Evolutionary conservation across 2,888 invertebrate genomes (phyloP), one percentile per base, ranked within the genome.

Genomic region (Caenorhabditis sp.): DNA sequence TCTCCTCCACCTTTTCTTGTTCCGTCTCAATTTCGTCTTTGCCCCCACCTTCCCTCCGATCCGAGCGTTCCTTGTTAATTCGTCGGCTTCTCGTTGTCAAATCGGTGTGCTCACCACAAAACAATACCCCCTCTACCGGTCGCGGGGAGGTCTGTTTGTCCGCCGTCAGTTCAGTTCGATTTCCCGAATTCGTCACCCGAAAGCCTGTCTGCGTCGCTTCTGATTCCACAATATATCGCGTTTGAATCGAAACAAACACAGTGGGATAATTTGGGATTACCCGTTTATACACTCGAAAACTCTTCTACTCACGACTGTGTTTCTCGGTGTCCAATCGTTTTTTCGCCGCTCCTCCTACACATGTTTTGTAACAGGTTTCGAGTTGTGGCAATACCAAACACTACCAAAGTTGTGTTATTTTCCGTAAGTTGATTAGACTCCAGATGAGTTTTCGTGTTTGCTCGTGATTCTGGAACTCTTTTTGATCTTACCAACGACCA

Each of bases 231-330:
- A 26, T 58, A 17, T 45, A 27, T 58, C 17, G 30, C 15, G 52
- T 22, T 35, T 32, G 56, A 43, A 41, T 43, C 41, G 41, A 43
- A 58, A 58, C 56, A 58, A 55, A 55, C 39, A 58, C 55, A 27
- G 17, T 27, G 8, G 55, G 56, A 58, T 58, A 58, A 58, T 58
- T 58, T 58, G 43, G 56, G 56, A 58, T 58, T 58, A 58, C 43
- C 35, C 30, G 37, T 1, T 41, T 20, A 2, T 17, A 17, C 17
- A 30, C 1, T 11, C 27, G 17, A 30, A 22, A 26, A 20, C 41
- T 20, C 39, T 24, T 26, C 39, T 8, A 39, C 46, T 11, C 43
- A 46, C 46, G 46, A 46, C 26, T 37, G n/a, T 37, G 37, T 8
- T 3, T 20, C 32, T 13, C 52, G 15, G 26, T 1, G 13, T 24